Percentiles rank a stretch among this genome's conserved stretches.
Conservation (phyloP, 2,113 vertebrate genomes). For the Alouatta palliata region DNA sequence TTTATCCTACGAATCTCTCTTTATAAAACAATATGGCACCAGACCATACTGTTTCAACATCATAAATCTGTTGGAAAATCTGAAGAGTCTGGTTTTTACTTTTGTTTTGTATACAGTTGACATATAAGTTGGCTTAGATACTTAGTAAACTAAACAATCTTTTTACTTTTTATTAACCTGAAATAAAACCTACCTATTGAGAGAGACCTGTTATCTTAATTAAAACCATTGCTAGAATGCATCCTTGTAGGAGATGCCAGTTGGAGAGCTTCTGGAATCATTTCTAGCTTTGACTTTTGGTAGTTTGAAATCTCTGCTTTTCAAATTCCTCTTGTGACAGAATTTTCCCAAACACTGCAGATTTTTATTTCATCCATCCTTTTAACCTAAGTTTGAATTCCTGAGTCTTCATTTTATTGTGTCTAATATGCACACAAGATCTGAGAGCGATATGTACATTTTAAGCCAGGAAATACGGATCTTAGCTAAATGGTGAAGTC, state of each 20-base stretch:
- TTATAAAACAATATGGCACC: no score
- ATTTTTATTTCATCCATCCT: background rate
- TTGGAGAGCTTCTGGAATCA: background rate
- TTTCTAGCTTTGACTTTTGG: background rate
- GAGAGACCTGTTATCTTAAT: background rate
- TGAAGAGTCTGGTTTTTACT: background rate
- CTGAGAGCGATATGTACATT: background rate
- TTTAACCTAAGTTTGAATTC: conserved; percentile 42
- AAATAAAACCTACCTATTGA: background rate
- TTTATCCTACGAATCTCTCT: background rate
- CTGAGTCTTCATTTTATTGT: background rate
- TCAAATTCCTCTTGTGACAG: conserved; percentile 5
- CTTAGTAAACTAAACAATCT: background rate
- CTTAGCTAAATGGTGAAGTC: background rate
- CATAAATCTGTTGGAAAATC: background rate
- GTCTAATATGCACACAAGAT: background rate
- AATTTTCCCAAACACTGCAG: background rate
- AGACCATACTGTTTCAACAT: background rate
- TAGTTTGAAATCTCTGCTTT: conserved; percentile 19
- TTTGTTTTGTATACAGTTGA: background rate
- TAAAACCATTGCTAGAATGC: background rate
- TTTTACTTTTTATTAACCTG: background rate
- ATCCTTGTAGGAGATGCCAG: background rate
- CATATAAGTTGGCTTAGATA: background rate
- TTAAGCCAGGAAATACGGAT: background rate